These are phyloP conservation scores for Drosophila falleni DNA, from an alignment of 2,888 invertebrate genomes.

Conservation along the genomic window DNA sequence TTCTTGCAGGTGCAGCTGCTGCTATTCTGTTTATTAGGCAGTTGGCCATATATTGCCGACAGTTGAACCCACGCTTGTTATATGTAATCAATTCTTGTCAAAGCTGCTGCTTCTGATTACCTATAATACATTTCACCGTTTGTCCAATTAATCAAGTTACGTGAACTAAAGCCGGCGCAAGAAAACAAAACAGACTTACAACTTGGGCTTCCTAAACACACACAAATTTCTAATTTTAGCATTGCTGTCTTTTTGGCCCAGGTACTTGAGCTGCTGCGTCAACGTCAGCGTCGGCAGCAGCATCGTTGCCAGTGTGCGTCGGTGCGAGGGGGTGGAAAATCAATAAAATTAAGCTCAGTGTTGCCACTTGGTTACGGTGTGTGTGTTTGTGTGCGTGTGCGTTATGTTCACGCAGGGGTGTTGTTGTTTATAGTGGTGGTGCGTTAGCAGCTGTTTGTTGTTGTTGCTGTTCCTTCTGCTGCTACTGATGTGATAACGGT, in stretches of 20 bases:
- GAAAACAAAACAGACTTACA: not conserved
- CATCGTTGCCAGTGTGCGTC: conserved; percentile 7
- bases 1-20: conserved; percentile 56
- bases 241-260: conserved; percentile 36
- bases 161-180: conserved; percentile 46
- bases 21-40: not conserved
- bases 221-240: conserved; percentile 66
- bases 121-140: conserved; percentile 27
- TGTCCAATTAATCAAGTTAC: conserved; percentile 58
- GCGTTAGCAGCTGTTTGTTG: conserved; percentile 67
- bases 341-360: conserved; percentile 74
- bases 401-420: conserved; percentile 38
- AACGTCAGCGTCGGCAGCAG: conserved; percentile 3
- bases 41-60: not conserved
- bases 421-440: conserved; percentile 38
- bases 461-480: conserved; percentile 28
- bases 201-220: conserved; percentile 31
- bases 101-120: conserved; percentile 39
- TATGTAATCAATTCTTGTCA: conserved; percentile 57
- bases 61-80: conserved; percentile 16
- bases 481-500: conserved; percentile 64
- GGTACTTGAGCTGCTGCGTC: conserved; percentile 41
- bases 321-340: conserved; percentile 64
- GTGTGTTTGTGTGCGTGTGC: conserved; percentile 26
- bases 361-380: conserved; percentile 52